Base-by-base conservation (phyloP, 2,797 vertebrate species). In the Tadarida brasiliensis region DNA sequence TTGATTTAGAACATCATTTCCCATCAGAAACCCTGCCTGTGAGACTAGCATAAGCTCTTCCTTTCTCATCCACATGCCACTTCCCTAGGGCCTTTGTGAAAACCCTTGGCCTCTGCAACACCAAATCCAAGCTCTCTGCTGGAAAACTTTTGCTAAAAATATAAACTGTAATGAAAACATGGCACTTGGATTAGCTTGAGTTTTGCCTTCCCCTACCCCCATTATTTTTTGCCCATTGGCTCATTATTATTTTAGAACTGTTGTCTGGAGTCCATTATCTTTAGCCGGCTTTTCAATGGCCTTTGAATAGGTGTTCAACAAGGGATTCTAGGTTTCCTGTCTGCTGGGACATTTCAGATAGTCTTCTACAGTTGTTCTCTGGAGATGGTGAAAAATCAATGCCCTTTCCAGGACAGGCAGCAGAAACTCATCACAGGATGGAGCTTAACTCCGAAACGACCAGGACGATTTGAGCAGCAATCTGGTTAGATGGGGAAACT, bases 211-310 rank as follows among this genome's bases (percentile, higher is more conserved):
- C 24, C 30, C 4, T 26, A 2, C 26, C 16, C 11, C 28, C 3
- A 4, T 16, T 74, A 11, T 20, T 59, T n/a, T 44, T 51, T n/a
- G 28, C 39, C 51, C 30, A 91, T 20, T 39, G 95, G 74, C 71
- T 96, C 39, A 20, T 92, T 96, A 84, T 94, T 56, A 89, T 77
- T 56, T 63, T 95, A 61, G 39, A 90, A 83, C 63, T 33, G 14
- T 73, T 91, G 22, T 80, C 68, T 85, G 54, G 61, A 71, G 84
- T 12, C 54, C 44, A 20, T 91, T 83, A 76, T 63, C 51, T 76
- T 71, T n/a, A 56, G 63, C 26, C n/a, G 61, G 70, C 39, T 94
- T 95, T 84, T 70, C 73, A 63, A 70, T 76, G 88, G 57, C 86
- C 73, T 91, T 89, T 44, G 39, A 91, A 61, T 33, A n/a, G 10